These are phyloP conservation scores for Baryphthengus martii DNA, from an alignment of 2,113 vertebrate species.

Conservation along the genomic window DNA sequence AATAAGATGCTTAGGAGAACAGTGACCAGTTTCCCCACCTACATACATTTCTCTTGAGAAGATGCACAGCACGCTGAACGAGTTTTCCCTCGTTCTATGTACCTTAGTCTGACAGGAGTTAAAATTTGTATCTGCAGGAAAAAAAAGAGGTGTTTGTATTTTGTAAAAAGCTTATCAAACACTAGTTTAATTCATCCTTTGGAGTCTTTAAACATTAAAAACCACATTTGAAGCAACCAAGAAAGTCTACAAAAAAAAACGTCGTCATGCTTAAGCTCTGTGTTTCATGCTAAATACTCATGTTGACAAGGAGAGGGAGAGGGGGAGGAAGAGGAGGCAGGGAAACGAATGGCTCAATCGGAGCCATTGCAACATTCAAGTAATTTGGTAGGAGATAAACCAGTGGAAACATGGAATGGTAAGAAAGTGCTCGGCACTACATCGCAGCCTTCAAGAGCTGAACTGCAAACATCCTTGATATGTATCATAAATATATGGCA, in stretches of 20 bases:
- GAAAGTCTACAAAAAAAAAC: slow-evolving; percentile 48
- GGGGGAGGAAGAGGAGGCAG: neutral
- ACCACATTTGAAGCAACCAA: slow-evolving; percentile 35
- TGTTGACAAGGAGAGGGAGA: slow-evolving; percentile 8
- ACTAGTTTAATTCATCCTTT: slow-evolving; percentile 32
- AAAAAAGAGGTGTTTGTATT: neutral
- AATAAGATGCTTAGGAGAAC: neutral
- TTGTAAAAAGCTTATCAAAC: slow-evolving; percentile 63
- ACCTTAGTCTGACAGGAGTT: slow-evolving; percentile 12
- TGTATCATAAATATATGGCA: slow-evolving; percentile 74
- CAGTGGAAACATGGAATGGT: slow-evolving; percentile 48
- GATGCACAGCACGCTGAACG: slow-evolving; percentile 2
- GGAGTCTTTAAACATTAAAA: slow-evolving; percentile 54
- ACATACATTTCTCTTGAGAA: neutral
- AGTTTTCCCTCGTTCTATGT: neutral
- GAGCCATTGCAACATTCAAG: slow-evolving; percentile 69
- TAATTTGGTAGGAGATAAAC: slow-evolving; percentile 48
- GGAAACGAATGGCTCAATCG: slow-evolving; percentile 16
- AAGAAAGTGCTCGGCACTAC: slow-evolving; percentile 66
- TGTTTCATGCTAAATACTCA: slow-evolving; percentile 50
- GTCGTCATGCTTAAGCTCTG: slow-evolving; percentile 37
- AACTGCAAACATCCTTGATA: slow-evolving; percentile 63
- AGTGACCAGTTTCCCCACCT: neutral
- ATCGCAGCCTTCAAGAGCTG: slow-evolving; percentile 25
- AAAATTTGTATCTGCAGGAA: slow-evolving; percentile 39